Percentiles rank a stretch among this genome's conserved stretches.
Evolutionary conservation across 2,888 invertebrate genomes (phyloP).

Genomic region (Cinara cedri): DNA sequence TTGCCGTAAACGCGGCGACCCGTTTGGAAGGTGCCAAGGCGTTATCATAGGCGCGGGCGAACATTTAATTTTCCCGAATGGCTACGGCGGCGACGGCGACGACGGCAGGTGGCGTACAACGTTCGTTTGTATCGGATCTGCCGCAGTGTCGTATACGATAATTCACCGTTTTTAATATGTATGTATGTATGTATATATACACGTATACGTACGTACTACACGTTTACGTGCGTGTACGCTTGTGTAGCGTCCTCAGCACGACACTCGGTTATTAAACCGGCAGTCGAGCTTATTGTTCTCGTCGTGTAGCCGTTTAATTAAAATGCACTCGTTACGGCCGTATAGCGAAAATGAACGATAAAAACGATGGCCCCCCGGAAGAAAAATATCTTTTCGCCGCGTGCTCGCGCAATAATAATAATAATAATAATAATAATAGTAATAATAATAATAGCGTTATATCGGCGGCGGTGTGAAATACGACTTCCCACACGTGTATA

Average conservation of each 20-base stretch:
- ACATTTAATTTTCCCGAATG: slow-evolving; percentile 15
- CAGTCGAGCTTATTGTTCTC: slow-evolving; percentile 41
- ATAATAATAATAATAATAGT: too few species aligned
- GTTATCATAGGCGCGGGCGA: too few species aligned
- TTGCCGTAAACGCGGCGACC: too few species aligned
- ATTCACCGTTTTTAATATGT: too few species aligned
- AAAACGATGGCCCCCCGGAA: not conserved
- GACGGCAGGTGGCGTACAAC: not conserved
- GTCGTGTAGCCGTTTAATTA: slow-evolving; percentile 45
- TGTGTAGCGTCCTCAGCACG: slow-evolving; percentile 52
- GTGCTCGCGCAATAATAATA: not conserved
- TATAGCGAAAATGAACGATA: not conserved
- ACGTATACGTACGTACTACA: too few species aligned
- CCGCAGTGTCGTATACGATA: slow-evolving; percentile 22
- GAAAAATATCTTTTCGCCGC: not conserved
- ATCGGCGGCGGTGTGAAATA: too few species aligned
- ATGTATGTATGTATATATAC: too few species aligned
- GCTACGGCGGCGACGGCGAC: not conserved
- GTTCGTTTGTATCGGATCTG: slow-evolving; percentile 29
- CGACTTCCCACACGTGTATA: too few species aligned
- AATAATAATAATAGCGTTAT: too few species aligned
- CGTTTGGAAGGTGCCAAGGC: too few species aligned
- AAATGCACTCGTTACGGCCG: slow-evolving; percentile 12
- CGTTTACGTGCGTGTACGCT: slow-evolving; percentile 28
- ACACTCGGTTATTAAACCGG: slow-evolving; percentile 53